Evolutionary conservation across 2,888 invertebrate genomes (phyloP).

Genomic region (Microchrysa polita): DNA sequence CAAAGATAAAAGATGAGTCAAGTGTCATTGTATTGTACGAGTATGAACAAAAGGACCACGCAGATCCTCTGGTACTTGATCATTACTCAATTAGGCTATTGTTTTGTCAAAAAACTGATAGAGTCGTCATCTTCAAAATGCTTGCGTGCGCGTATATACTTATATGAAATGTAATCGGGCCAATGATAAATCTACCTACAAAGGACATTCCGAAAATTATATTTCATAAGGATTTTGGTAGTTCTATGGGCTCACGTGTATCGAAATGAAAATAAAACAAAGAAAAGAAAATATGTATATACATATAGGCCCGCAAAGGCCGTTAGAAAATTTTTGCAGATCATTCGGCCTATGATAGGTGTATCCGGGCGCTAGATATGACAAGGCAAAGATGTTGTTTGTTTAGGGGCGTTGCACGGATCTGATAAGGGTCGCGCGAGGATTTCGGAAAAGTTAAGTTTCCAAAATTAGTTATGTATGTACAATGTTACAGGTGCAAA

Average conservation of each 20-base stretch:
- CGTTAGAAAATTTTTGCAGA: slow-evolving; percentile 26
- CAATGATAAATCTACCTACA: slow-evolving; percentile 11
- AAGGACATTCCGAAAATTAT: slow-evolving; percentile 16
- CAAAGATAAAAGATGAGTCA: slow-evolving; percentile 36
- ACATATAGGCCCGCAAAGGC: no score
- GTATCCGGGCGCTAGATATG: slow-evolving; percentile 15
- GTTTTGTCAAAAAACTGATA: slow-evolving; percentile 20
- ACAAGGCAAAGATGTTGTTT: slow-evolving; percentile 1
- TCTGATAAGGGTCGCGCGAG: background rate
- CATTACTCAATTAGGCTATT: slow-evolving; percentile 42
- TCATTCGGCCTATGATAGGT: background rate
- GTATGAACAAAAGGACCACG: slow-evolving; percentile 30
- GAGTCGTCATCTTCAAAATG: background rate
- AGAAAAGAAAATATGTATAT: no score
- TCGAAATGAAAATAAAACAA: background rate
- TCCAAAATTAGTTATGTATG: no score
- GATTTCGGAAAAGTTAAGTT: background rate
- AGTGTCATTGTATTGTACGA: background rate
- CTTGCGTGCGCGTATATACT: background rate
- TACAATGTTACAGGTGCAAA: background rate
- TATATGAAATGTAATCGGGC: slow-evolving; percentile 2
- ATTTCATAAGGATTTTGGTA: no score
- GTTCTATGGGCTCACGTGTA: background rate
- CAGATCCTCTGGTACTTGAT: slow-evolving; percentile 8
- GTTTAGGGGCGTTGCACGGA: slow-evolving; percentile 33